phyloP scores from a whole-genome alignment of 1,140 invertebrate genomes.

The Drosophila pseudoananassae region DNA sequence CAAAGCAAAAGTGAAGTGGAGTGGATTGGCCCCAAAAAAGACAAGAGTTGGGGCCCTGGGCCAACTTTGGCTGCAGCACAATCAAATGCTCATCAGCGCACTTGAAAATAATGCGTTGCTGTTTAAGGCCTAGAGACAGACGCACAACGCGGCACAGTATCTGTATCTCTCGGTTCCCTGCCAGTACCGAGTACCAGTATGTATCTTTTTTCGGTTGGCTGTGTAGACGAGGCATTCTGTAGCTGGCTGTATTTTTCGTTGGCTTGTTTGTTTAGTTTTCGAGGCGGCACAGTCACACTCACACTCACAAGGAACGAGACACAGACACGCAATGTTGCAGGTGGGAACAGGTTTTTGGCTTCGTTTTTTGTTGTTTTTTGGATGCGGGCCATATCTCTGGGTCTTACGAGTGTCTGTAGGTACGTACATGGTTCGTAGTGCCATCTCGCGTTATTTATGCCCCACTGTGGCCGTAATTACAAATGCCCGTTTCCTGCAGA shows the following conservation, averaged over 20 bases:
- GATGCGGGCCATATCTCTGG: slow-evolving; percentile 76
- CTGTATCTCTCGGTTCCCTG: slow-evolving; percentile 30
- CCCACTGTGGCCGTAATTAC: slow-evolving; percentile 77
- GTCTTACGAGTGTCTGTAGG: slow-evolving; percentile 35
- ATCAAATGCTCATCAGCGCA: slow-evolving; percentile 82
- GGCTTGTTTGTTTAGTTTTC: slow-evolving; percentile 78
- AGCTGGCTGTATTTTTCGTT: slow-evolving; percentile 76
- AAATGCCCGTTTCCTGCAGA: slow-evolving; percentile 47
- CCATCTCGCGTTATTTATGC: slow-evolving; percentile 71
- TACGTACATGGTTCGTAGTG: not conserved
- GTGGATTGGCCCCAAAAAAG: slow-evolving; percentile 43
- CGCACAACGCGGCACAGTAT: slow-evolving; percentile 21
- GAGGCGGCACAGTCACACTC: slow-evolving; percentile 57
- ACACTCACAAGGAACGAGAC: slow-evolving; percentile 46
- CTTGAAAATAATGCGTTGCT: slow-evolving; percentile 78
- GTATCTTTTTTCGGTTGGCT: slow-evolving; percentile 39
- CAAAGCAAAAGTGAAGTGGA: slow-evolving; percentile 27
- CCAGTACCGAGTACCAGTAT: slow-evolving; percentile 36
- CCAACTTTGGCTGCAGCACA: slow-evolving; percentile 58
- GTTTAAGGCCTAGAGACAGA: slow-evolving; percentile 45
- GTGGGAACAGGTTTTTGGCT: slow-evolving; percentile 76
- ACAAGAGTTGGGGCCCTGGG: slow-evolving; percentile 13
- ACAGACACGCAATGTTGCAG: slow-evolving; percentile 64
- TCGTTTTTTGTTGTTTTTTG: slow-evolving; percentile 24
- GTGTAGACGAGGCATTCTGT: slow-evolving; percentile 58